Base-by-base conservation (phyloP, 2,797 vertebrate genomes). In the Danio kyathit region DNA sequence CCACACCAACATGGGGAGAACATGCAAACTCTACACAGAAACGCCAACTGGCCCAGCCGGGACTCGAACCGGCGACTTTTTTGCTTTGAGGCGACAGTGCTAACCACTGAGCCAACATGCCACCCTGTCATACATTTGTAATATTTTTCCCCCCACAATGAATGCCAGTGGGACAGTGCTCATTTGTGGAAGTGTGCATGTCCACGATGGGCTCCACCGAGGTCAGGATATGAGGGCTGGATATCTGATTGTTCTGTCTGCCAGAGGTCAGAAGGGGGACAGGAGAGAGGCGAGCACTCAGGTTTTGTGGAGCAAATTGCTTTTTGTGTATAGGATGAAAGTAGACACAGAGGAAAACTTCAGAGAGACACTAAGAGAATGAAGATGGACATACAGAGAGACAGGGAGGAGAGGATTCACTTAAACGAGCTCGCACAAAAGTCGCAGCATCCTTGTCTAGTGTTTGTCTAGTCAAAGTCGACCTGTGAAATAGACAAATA, bases 241-340 rank as follows among this genome's bases (percentile, higher is more conserved):
- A 71, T 51, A 59, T 29, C 46, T 51, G 66, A 72, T 80, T 79
- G 56, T 29, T 49, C 57, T 49, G 44, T 21, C 54, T 41, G 9
- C 29, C 5, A 13, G 48, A n/a, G 76, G 54, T 79, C 56, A 70
- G n/a, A 79, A 11, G 17, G 56, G 52, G 11, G 66, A 17, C 44
- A 51, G 21, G 56, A 21, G 57, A 49, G 14, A 41, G 49, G 40
- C 48, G 54, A 67, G 69, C 49, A 72, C 48, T 80, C 40, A 43
- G 69, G 49, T 73, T 71, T 73, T 64, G 67, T 73, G 19, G 69
- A 63, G 49, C 69, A 73, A 80, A 80, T 80, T 80, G 57, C 69
- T 80, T 80, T 80, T 80, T 73, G 69, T 64, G 77, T 80, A 70
- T 70, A 44, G 69, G 69, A 73, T 80, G 59, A 80, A 73, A 80